Conservation (phyloP, 2,888 invertebrate species). For the Barypeithes pellucidus region DNA sequence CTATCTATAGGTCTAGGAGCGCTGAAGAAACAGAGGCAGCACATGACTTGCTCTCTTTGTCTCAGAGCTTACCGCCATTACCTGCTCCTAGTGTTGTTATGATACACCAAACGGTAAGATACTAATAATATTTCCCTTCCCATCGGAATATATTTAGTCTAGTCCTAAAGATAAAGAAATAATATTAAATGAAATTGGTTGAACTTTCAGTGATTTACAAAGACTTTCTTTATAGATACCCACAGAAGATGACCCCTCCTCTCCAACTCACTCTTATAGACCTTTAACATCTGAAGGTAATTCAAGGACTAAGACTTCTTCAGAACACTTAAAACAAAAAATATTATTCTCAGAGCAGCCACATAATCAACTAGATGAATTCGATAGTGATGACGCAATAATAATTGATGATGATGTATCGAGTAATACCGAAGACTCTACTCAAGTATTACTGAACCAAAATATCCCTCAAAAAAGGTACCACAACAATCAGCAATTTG, state of each 20-base stretch:
- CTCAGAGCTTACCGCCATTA: conserved; percentile 84
- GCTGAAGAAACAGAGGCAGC: conserved; percentile 93
- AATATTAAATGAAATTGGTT: no score
- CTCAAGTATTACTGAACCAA: neutral
- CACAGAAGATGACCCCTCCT: conserved; percentile 66
- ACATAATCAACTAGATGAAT: neutral
- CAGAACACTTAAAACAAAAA: neutral
- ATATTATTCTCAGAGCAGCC: neutral
- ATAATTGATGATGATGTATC: neutral
- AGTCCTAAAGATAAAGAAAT: neutral
- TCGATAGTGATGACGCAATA: neutral
- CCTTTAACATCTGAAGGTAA: conserved; percentile 26
- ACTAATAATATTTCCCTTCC: no score
- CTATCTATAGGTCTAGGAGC: conserved; percentile 71
- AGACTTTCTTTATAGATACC: conserved; percentile 56
- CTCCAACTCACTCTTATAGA: conserved; percentile 62
- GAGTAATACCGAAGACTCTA: neutral
- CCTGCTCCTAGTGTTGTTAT: conserved; percentile 81
- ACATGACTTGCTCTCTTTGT: conserved; percentile 84
- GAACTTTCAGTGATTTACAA: no score
- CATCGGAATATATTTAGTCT: no score
- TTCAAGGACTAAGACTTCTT: neutral
- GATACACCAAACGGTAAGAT: conserved; percentile 74
- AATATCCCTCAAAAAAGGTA: neutral
- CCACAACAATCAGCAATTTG: neutral